Conservation (phyloP, 2,888 invertebrate genomes). For the Lasioglossum morio region DNA sequence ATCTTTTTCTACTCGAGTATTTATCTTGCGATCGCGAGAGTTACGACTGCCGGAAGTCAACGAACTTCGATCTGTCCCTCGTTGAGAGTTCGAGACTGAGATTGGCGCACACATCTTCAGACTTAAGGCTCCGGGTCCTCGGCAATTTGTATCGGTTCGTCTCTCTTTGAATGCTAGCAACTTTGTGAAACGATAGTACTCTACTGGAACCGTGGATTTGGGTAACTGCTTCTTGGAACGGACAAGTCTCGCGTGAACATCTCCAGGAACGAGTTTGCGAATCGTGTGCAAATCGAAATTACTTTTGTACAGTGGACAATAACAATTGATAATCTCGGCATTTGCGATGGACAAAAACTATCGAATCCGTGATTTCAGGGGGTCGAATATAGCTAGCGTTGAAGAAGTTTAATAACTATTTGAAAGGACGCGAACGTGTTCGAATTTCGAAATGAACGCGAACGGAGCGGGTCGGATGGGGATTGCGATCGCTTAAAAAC, state of each 20-base stretch:
- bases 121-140: neutral
- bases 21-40: constrained; percentile 76
- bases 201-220: neutral
- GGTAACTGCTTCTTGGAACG: neutral
- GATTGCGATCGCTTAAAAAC: constrained; percentile 25
- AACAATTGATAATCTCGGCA: too few relatives aligned
- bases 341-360: too few relatives aligned
- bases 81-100: neutral
- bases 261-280: neutral
- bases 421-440: neutral
- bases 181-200: neutral
- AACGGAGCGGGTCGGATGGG: neutral
- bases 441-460: neutral
- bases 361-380: neutral
- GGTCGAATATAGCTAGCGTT: neutral
- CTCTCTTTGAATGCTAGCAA: neutral
- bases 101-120: neutral
- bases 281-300: too few relatives aligned
- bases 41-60: constrained; percentile 65
- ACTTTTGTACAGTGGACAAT: too few relatives aligned
- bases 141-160: neutral
- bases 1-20: constrained; percentile 70
- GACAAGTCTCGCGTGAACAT: neutral
- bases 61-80: constrained; percentile 52
- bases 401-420: neutral